Conservation (phyloP, 2,888 invertebrate genomes). For the Scaptomyza caliginosa region DNA sequence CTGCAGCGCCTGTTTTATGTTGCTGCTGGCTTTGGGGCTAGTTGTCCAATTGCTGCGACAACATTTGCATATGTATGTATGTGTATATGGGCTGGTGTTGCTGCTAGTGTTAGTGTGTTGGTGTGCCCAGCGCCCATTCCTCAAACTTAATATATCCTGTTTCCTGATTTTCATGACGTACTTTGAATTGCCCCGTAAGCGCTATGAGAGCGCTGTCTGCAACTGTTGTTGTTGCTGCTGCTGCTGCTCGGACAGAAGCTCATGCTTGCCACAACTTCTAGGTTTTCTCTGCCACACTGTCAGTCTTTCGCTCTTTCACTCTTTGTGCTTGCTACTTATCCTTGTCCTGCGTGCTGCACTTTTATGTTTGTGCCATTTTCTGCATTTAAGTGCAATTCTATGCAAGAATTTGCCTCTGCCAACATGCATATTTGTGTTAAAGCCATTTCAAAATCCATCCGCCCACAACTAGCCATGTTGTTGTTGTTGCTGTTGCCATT, state of each 20-base stretch:
- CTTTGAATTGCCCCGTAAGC: conserved; percentile 61
- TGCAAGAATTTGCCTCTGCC: conserved; percentile 75
- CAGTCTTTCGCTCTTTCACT: background rate
- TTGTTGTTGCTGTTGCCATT: conserved; percentile 1
- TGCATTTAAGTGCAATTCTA: conserved; percentile 79
- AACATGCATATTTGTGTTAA: conserved; percentile 78
- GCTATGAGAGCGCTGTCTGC: conserved; percentile 21
- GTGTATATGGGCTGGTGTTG: conserved; percentile 5
- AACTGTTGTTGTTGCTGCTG: conserved; percentile 4
- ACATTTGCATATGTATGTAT: conserved; percentile 61
- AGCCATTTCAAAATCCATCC: conserved; percentile 54
- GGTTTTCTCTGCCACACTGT: conserved; percentile 24
- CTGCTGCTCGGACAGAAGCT: conserved; percentile 12
- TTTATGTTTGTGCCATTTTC: conserved; percentile 72
- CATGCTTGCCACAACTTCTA: conserved; percentile 63
- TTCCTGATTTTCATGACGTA: conserved; percentile 79
- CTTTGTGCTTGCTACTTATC: conserved; percentile 20
- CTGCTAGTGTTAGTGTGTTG: conserved; percentile 35
- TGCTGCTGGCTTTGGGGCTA: conserved; percentile 57
- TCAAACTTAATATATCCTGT: conserved; percentile 78
- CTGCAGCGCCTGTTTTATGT: conserved; percentile 9
- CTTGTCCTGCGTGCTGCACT: conserved; percentile 43
- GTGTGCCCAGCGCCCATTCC: conserved; percentile 67
- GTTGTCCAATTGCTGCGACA: conserved; percentile 68
- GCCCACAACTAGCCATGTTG: conserved; percentile 6